Evolutionary conservation across 2,888 invertebrate genomes (phyloP).

Genomic region (Andricus quercusramuli): DNA sequence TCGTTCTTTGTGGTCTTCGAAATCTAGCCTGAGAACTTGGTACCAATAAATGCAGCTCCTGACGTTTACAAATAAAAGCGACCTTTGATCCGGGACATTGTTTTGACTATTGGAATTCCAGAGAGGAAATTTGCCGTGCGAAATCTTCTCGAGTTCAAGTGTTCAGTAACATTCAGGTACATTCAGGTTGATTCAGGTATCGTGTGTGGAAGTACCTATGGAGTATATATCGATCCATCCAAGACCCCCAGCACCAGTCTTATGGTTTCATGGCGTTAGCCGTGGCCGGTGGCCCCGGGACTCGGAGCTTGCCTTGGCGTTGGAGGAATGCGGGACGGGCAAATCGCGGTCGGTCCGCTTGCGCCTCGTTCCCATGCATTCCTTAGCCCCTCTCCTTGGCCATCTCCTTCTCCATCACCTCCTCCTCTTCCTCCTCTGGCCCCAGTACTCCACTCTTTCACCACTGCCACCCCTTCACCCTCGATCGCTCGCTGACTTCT

Average conservation of each 20-base stretch:
- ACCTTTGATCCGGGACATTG: not conserved
- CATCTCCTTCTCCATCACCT: constrained; percentile 44
- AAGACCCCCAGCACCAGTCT: constrained; percentile 51
- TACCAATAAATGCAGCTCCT: not conserved
- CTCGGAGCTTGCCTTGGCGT: constrained; percentile 70
- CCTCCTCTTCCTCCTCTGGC: constrained; percentile 43
- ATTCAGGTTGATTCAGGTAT: not conserved
- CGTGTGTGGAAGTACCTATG: constrained; percentile 19
- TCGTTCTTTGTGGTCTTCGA: not conserved
- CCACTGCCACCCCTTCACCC: constrained; percentile 51
- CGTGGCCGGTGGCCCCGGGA: constrained; percentile 75
- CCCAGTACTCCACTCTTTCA: constrained; percentile 48
- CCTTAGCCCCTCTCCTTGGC: constrained; percentile 57
- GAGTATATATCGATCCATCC: constrained; percentile 30
- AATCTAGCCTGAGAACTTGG: not conserved
- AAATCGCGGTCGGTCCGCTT: constrained; percentile 78
- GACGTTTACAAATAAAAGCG: constrained; percentile 6
- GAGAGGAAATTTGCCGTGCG: not conserved
- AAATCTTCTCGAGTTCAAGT: not conserved
- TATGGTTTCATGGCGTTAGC: constrained; percentile 72
- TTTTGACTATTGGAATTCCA: not conserved
- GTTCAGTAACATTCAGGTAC: not conserved
- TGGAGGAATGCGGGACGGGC: constrained; percentile 77
- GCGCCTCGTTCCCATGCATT: constrained; percentile 75
- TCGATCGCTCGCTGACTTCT: constrained; percentile 52